Base-by-base conservation (phyloP, 1,140 invertebrate species). In the Zaprionus gabonicus region DNA sequence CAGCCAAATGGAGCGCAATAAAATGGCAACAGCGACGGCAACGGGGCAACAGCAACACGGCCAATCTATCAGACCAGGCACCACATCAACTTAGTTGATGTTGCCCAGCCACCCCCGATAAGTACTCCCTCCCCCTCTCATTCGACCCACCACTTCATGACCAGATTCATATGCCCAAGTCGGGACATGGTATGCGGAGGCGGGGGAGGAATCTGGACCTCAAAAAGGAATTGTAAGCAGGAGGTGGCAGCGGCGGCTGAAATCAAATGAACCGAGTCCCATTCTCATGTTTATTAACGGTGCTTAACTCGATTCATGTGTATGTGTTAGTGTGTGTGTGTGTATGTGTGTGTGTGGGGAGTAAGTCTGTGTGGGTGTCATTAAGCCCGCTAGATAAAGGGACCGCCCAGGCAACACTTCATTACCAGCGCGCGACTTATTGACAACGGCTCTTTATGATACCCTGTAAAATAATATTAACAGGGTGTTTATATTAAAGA, bases 1-100 rank as follows among this genome's bases (percentile, higher is more conserved):
- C 84, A 90, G 84, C 85, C 85, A 88, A 88, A 88, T 88, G 84
- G 84, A 88, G 84, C 84, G 84, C 84, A 88, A 88, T 88, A 88
- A 88, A 88, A 87, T 87, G 85, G 84, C 85, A 87, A 88, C 87
- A 78, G 84, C 78, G 88, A 88, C 84, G 31, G 31, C 31, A 34
- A 34, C 31, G 31, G 31, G 85, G 85, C 85, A 87, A 88, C 87
- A 78, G 84, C 81, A 88, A 88, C 84, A 84, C 81, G 85, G 84
- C 85, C 81, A 88, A 88, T 88, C 85, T 88, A 88, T 88, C 84
- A 88, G 75, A 31, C 57, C 75, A 53, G 71, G 51, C 71, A 64
- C 27, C 69, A 76, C 74, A 76, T 76, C 74, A 76, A 71, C 62
- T 71, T 46, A 66, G 46, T 76, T 76, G 74, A 65, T 72, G 60